phyloP scores from a whole-genome alignment of 2,797 vertebrate genomes.

The Lacerta viridis region DNA sequence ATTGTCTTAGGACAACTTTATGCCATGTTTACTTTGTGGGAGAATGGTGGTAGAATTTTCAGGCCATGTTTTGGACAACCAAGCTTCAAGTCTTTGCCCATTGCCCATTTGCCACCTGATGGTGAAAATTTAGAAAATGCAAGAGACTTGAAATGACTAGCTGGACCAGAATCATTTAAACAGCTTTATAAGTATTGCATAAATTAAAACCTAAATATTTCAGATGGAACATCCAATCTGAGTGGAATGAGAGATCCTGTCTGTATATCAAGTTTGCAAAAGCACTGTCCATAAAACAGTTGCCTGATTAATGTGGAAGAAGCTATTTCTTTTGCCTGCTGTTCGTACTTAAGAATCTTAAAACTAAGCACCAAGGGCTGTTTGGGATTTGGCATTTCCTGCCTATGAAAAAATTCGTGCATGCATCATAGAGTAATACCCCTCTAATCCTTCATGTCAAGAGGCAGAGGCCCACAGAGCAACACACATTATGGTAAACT shows the following conservation, averaged over 20 bases:
- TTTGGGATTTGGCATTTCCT: conserved; percentile 8
- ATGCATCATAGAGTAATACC: not conserved
- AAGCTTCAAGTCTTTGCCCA: not conserved
- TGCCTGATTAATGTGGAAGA: not conserved
- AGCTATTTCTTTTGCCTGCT: not conserved
- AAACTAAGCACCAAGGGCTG: not conserved
- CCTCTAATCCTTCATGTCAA: conserved; percentile 13
- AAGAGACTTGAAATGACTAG: not conserved
- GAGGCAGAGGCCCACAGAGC: not conserved
- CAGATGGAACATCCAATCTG: not conserved
- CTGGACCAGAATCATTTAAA: not conserved
- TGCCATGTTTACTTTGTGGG: not conserved
- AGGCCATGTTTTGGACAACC: not conserved
- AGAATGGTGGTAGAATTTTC: not conserved
- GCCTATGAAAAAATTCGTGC: not conserved
- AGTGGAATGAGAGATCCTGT: no score
- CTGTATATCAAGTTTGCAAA: not conserved
- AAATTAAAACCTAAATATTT: not conserved
- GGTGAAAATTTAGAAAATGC: not conserved
- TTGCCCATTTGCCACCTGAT: no score
- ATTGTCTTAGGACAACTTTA: not conserved
- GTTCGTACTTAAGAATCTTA: conserved; percentile 1
- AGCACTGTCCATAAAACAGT: not conserved
- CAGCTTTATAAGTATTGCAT: not conserved
- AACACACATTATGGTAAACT: conserved; percentile 17